These are phyloP conservation scores for Muntiacus reevesi DNA, from an alignment of 2,113 vertebrate species.

Conservation along the genomic window DNA sequence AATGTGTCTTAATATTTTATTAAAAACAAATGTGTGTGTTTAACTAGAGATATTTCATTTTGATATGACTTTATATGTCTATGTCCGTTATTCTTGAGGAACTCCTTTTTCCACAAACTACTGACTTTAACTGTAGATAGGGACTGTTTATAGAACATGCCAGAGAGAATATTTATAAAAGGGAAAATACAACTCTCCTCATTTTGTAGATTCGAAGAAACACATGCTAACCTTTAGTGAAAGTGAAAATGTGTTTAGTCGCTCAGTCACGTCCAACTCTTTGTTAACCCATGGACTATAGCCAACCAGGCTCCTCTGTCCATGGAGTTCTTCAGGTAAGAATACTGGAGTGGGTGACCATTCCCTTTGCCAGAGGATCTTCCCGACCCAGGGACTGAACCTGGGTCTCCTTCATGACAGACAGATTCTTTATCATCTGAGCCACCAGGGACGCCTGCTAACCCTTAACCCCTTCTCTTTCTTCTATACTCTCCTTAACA, in stretches of 20 bases:
- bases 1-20: neutral
- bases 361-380: neutral
- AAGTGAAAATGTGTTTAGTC: neutral
- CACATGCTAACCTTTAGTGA: neutral
- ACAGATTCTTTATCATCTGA: neutral
- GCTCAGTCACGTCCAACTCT: neutral
- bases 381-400: neutral
- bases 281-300: neutral
- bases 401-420: neutral
- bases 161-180: neutral
- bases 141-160: neutral
- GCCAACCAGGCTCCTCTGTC: neutral
- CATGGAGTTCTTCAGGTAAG: neutral
- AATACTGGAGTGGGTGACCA: neutral
- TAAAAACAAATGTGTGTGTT: neutral
- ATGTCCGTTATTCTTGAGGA: neutral
- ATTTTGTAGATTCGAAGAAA: neutral
- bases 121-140: slow-evolving; percentile 8
- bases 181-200: neutral
- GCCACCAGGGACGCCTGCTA: neutral
- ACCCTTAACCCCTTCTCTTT: neutral
- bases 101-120: neutral
- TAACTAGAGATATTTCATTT: neutral
- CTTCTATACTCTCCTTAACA: neutral
- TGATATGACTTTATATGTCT: neutral